These are phyloP conservation scores for Parnassius orleans DNA, from an alignment of 2,888 invertebrate genomes.

Conservation along the genomic window DNA sequence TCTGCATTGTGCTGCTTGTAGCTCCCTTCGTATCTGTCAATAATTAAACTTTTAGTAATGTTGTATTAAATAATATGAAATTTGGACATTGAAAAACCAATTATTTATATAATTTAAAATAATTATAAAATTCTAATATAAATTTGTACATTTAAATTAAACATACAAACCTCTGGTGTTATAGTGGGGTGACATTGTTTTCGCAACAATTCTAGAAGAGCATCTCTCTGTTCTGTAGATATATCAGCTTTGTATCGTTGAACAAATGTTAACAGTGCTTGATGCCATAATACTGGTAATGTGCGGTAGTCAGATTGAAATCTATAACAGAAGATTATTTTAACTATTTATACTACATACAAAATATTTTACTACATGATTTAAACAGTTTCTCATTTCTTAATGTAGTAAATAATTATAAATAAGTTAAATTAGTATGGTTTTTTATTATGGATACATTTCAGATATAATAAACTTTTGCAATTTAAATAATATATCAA, in stretches of 20 bases:
- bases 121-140: neutral
- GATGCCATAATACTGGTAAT: constrained; percentile 98
- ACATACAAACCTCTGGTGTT: constrained; percentile 81
- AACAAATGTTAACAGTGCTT: constrained; percentile 94
- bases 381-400: too few species aligned
- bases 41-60: constrained; percentile 2
- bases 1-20: constrained; percentile 90
- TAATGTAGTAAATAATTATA: too few species aligned
- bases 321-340: constrained; percentile 64
- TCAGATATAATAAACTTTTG: too few species aligned
- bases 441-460: too few species aligned
- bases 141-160: neutral
- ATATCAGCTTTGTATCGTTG: constrained; percentile 98
- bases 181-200: constrained; percentile 87
- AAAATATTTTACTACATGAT: too few species aligned
- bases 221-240: constrained; percentile 94
- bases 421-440: too few species aligned
- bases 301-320: constrained; percentile 91
- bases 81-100: too few species aligned
- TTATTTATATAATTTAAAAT: too few species aligned
- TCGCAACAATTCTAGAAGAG: constrained; percentile 88
- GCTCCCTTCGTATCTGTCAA: constrained; percentile 89
- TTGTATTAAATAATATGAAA: constrained; percentile 7
- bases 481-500: too few species aligned
- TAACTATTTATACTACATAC: too few species aligned